Base-by-base conservation (phyloP, 1,140 invertebrate genomes). In the Lordiphosa mommai region DNA sequence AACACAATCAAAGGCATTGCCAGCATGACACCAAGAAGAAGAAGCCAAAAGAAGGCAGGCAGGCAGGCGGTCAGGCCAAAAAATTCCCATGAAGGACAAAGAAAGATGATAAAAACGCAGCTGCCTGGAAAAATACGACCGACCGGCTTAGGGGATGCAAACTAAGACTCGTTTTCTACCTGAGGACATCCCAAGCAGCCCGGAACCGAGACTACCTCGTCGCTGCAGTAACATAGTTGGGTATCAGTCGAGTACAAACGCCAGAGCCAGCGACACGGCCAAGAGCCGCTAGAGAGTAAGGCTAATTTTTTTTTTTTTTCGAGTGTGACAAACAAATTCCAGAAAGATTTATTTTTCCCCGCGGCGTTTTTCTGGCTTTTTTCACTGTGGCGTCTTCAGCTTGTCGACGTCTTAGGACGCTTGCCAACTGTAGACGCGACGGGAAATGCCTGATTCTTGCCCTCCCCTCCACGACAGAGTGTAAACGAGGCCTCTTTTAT, bases 231-330 rank as follows among this genome's bases (percentile, higher is more conserved):
- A 6, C 33, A 9, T 7, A 10, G n/a, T 43, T 20, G 55, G 17
- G 10, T 61, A 65, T 49, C 65, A 68, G 61, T 68, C 65, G 55
- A 52, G 23, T 52, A 6, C 17, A n/a, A 48, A 40, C 51, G 34
- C 46, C 50, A n/a, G 8, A 64, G 37, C 48, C 47, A 68, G 53
- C 61, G 65, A 63, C 65, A 68, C 44, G 48, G 53, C 36, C 9
- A 4, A 14, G 5, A 8, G 8, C 8, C 13, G 2, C 3, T 37
- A 6, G n/a, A 50, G 58, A n/a, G 32, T 32, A 9, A 5, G 16
- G 3, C 10, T 30, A 30, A 8, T 23, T 46, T 37, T 34, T 17
- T 30, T 46, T 16, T 10, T 10, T 46, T 47, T 37, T 36, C n/a
- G 3, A 10, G 3, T 34, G 14, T n/a, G 12, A 7, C 6, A 16